Percentiles rank a stretch among this genome's conserved stretches.
These are phyloP conservation scores for Poeciliopsis infans DNA, from an alignment of 2,797 vertebrate species.

Conservation along the genomic window DNA sequence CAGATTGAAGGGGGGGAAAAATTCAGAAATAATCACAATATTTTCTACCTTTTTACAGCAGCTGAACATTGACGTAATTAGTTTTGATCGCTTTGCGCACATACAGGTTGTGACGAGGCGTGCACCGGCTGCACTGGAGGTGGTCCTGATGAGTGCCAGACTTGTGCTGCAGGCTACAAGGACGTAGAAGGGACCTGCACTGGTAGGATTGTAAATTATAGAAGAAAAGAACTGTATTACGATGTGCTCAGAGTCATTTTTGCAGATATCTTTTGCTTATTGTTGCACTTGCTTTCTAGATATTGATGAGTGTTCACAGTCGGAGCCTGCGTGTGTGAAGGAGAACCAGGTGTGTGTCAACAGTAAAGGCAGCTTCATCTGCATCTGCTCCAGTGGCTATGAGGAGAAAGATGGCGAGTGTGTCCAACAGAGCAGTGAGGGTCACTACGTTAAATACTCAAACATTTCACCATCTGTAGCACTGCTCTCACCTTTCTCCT, in stretches of 20 bases:
- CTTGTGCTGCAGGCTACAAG: slow-evolving; percentile 83
- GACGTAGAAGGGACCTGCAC: slow-evolving; percentile 83
- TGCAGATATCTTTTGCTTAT: background rate
- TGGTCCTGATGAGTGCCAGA: slow-evolving; percentile 83
- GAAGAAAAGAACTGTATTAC: background rate
- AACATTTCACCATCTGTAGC: background rate
- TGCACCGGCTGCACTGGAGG: slow-evolving; percentile 87
- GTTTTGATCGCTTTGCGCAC: background rate
- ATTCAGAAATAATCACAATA: background rate
- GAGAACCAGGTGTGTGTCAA: slow-evolving; percentile 88
- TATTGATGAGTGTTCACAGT: slow-evolving; percentile 86
- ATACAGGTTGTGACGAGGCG: slow-evolving; percentile 85
- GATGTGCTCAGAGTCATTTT: background rate
- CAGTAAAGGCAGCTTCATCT: slow-evolving; percentile 84
- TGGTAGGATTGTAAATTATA: slow-evolving; percentile 74
- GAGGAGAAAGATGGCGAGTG: slow-evolving; percentile 70
- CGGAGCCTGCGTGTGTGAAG: slow-evolving; percentile 75
- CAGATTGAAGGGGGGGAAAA: background rate
- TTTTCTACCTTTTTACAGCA: background rate
- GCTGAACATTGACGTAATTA: too few species aligned
- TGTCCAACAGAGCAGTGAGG: slow-evolving; percentile 60
- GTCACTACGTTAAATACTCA: background rate
- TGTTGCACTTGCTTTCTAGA: slow-evolving; percentile 72
- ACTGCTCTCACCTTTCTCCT: background rate
- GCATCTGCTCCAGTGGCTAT: slow-evolving; percentile 83